These are phyloP conservation scores for Eutolmus rufibarbis DNA, from an alignment of 2,888 invertebrate species.

Conservation along the genomic window DNA sequence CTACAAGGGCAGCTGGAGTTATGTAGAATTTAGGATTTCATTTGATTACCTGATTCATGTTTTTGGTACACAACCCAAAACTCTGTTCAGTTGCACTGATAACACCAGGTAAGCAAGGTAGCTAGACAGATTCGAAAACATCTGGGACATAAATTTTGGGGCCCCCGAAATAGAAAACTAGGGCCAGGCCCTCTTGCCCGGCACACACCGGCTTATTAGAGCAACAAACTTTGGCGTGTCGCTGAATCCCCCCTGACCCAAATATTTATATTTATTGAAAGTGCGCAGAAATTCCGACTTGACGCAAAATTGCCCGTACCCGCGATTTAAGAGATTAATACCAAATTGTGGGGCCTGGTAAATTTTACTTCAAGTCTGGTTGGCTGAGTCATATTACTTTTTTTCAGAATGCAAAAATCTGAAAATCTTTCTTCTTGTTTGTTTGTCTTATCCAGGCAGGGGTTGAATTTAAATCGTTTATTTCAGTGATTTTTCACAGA, in stretches of 20 bases:
- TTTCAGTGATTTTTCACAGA: background rate
- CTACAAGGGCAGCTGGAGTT: background rate
- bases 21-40: background rate
- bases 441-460: background rate
- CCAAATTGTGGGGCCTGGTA: background rate
- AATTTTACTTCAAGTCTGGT: background rate
- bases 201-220: background rate
- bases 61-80: background rate
- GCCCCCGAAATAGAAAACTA: background rate
- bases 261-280: slow-evolving; percentile 7
- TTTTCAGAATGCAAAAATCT: background rate
- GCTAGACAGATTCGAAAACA: background rate
- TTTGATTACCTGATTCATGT: background rate
- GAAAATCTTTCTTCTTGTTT: background rate
- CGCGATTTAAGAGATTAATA: slow-evolving; percentile 1
- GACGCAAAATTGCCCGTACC: background rate
- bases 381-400: background rate
- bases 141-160: background rate
- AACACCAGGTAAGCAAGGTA: background rate
- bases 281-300: slow-evolving; percentile 13
- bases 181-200: background rate
- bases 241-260: slow-evolving; percentile 7
- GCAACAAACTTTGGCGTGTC: background rate
- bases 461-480: background rate
- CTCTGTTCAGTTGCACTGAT: no score